A percentile compares a stretch with the other conserved stretches of the same genome.
Conservation (phyloP, 2,113 vertebrate species). For the Oncorhynchus clarkii region DNA sequence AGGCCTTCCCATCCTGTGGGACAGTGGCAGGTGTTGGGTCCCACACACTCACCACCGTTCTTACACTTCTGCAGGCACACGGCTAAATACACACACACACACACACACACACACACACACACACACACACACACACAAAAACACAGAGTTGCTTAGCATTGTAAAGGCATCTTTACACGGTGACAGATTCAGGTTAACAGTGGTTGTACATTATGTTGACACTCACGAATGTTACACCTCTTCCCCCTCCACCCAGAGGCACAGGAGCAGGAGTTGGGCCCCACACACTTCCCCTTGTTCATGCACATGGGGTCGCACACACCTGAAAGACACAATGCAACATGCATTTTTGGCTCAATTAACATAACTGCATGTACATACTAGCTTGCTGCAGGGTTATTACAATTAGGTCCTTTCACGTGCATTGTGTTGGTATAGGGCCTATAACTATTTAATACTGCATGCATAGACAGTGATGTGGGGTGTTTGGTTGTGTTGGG, state of each 20-base stretch:
- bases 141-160: too few relatives aligned
- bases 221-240: conserved; percentile 82
- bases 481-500: neutral
- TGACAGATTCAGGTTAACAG: neutral
- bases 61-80: conserved; percentile 87
- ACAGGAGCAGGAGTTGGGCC: conserved; percentile 86
- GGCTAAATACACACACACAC: conserved; percentile 57
- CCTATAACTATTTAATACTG: too few relatives aligned
- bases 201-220: neutral
- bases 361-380: neutral
- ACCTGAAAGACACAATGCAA: conserved; percentile 66
- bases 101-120: neutral
- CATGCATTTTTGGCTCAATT: neutral
- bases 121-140: neutral
- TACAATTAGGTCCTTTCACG: too few relatives aligned
- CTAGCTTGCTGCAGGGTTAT: neutral
- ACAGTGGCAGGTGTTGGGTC: conserved; percentile 81
- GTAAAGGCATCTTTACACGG: too few relatives aligned
- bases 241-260: conserved; percentile 87
- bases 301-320: conserved; percentile 88
- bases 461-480: too few relatives aligned
- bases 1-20: conserved; percentile 81
- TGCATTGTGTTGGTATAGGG: too few relatives aligned
- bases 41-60: conserved; percentile 85
- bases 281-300: conserved; percentile 88